Evolutionary conservation across 2,113 vertebrate species (phyloP).

Genomic region (Callospermophilus lateralis): DNA sequence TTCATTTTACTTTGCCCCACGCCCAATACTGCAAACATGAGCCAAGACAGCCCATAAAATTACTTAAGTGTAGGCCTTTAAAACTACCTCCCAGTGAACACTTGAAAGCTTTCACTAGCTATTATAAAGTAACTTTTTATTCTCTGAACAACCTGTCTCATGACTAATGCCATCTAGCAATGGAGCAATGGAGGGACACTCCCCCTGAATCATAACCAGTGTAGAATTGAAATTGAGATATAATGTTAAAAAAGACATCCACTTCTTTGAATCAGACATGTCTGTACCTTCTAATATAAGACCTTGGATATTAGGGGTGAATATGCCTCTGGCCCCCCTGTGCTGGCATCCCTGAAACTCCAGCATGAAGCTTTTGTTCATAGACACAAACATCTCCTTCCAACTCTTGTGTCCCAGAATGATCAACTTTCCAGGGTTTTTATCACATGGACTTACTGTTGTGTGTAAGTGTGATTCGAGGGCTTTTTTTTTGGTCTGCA

Average conservation of each 20-base stretch:
- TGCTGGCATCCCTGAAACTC: not conserved
- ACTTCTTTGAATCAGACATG: not conserved
- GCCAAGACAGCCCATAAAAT: constrained; percentile 65
- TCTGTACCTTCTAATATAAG: not conserved
- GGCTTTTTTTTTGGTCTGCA: not conserved
- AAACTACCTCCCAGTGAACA: constrained; percentile 48
- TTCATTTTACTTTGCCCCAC: constrained; percentile 4
- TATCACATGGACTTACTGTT: not conserved
- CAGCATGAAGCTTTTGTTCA: not conserved
- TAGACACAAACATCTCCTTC: not conserved
- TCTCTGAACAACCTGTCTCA: constrained; percentile 57
- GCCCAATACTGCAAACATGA: constrained; percentile 38
- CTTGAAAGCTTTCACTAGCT: constrained; percentile 76
- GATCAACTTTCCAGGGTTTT: not conserved
- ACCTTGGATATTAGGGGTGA: not conserved
- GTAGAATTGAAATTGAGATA: not conserved
- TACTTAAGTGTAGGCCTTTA: constrained; percentile 53
- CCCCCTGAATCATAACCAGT: constrained; percentile 51
- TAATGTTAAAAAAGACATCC: not conserved
- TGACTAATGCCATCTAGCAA: constrained; percentile 60
- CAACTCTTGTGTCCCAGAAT: not conserved
- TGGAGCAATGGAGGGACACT: constrained; percentile 37
- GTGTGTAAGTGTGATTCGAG: not conserved
- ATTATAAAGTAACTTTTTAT: constrained; percentile 73
- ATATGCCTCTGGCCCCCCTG: not conserved